Evolutionary conservation across 2,113 vertebrate genomes (phyloP).

Genomic region (Stigmatopora argus): DNA sequence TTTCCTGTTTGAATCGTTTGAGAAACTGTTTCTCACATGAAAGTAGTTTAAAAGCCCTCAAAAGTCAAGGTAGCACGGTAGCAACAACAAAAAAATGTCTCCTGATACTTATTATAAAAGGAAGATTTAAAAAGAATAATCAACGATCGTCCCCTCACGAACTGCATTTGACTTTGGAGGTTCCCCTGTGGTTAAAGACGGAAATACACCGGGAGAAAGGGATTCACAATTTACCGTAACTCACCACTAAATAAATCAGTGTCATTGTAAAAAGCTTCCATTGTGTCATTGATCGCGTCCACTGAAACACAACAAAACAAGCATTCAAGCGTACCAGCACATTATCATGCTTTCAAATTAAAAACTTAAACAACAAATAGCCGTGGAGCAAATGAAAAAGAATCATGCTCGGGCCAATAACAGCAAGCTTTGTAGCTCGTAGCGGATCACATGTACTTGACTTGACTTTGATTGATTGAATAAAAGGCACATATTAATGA

Average conservation of each 20-base stretch:
- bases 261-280: conserved; percentile 98
- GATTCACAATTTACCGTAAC: conserved; percentile 70
- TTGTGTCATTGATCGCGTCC: conserved; percentile 99
- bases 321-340: conserved; percentile 71
- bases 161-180: neutral
- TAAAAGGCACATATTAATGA: too few species aligned
- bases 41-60: too few species aligned
- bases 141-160: neutral
- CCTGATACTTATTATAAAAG: too few species aligned
- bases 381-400: neutral
- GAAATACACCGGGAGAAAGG: conserved; percentile 51
- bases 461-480: too few species aligned
- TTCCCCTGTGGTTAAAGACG: neutral
- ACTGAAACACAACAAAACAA: conserved; percentile 96
- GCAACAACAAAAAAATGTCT: too few species aligned
- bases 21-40: too few species aligned
- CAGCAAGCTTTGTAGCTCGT: conserved; percentile 44
- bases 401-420: conserved; percentile 15
- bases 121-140: neutral
- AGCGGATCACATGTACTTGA: conserved; percentile 20
- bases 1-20: too few species aligned
- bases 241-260: conserved; percentile 99
- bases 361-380: conserved; percentile 14
- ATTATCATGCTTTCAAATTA: conserved; percentile 18
- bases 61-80: too few species aligned